Conservation (phyloP, 2,113 vertebrate species). For the Scomber scombrus region DNA sequence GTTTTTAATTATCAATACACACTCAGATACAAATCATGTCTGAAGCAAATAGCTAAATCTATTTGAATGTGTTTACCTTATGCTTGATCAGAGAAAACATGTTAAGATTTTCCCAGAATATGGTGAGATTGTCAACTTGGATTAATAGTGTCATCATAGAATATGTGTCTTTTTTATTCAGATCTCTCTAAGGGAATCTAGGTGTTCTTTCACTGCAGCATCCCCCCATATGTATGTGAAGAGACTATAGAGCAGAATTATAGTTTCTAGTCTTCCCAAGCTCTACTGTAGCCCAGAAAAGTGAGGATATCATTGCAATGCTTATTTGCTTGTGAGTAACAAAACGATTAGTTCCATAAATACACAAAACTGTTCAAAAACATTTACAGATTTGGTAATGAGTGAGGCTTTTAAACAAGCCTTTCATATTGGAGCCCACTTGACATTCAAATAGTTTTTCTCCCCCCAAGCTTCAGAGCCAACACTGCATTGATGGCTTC, state of each 20-base stretch:
- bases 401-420: background rate
- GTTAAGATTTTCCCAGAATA: slow-evolving; percentile 43
- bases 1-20: slow-evolving; percentile 42
- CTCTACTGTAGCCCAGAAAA: slow-evolving; percentile 33
- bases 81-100: slow-evolving; percentile 26
- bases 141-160: slow-evolving; percentile 64
- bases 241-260: slow-evolving; percentile 50
- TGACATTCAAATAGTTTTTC: slow-evolving; percentile 4
- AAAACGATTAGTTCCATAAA: background rate
- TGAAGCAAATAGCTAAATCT: slow-evolving; percentile 39
- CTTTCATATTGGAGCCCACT: slow-evolving; percentile 1
- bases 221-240: slow-evolving; percentile 34
- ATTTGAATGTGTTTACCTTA: slow-evolving; percentile 33
- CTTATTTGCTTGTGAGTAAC: background rate
- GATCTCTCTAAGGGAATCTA: slow-evolving; percentile 56
- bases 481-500: slow-evolving; percentile 18
- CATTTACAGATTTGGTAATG: background rate
- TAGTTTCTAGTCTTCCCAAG: slow-evolving; percentile 21
- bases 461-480: slow-evolving; percentile 9
- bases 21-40: slow-evolving; percentile 37
- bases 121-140: slow-evolving; percentile 51
- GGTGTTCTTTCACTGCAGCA: slow-evolving; percentile 29
- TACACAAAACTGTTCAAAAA: background rate
- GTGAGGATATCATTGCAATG: slow-evolving; percentile 21
- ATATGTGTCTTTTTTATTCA: slow-evolving; percentile 40